Evolutionary conservation across 2,797 vertebrate genomes (phyloP).

Genomic region (Acanthurus tractus): DNA sequence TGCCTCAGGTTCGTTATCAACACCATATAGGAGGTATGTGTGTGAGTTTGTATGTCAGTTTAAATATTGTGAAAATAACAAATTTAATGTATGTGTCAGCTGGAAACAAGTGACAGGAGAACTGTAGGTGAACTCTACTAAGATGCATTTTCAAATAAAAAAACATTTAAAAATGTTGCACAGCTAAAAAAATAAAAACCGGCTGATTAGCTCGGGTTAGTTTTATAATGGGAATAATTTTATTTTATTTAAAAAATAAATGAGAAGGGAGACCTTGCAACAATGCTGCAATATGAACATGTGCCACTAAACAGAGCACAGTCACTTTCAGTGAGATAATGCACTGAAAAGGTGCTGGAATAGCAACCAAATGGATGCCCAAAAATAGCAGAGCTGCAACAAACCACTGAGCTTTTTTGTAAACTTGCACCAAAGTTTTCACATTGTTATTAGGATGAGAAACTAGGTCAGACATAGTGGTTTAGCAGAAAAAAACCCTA

Average conservation of each 20-base stretch:
- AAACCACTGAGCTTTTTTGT: slow-evolving; percentile 39
- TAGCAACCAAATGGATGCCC: slow-evolving; percentile 44
- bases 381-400: slow-evolving; percentile 52
- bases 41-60: slow-evolving; percentile 1
- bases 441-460: slow-evolving; percentile 42
- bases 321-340: slow-evolving; percentile 50
- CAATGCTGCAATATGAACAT: slow-evolving; percentile 45
- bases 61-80: slow-evolving; percentile 21
- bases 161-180: not conserved
- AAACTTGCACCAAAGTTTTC: slow-evolving; percentile 35
- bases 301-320: slow-evolving; percentile 32
- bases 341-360: slow-evolving; percentile 39
- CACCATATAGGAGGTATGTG: not conserved
- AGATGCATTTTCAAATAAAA: not conserved
- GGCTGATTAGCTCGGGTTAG: not conserved
- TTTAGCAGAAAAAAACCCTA: not conserved
- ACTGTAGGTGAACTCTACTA: slow-evolving; percentile 32
- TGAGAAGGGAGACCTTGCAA: slow-evolving; percentile 17
- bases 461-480: slow-evolving; percentile 56
- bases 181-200: not conserved
- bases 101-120: slow-evolving; percentile 24
- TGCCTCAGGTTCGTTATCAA: slow-evolving; percentile 35
- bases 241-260: slow-evolving; percentile 20
- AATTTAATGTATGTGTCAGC: slow-evolving; percentile 3
- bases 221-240: slow-evolving; percentile 4